Evolutionary conservation across 2,113 vertebrate genomes (phyloP).

Genomic region (Rhinopomastus cyanomelas): DNA sequence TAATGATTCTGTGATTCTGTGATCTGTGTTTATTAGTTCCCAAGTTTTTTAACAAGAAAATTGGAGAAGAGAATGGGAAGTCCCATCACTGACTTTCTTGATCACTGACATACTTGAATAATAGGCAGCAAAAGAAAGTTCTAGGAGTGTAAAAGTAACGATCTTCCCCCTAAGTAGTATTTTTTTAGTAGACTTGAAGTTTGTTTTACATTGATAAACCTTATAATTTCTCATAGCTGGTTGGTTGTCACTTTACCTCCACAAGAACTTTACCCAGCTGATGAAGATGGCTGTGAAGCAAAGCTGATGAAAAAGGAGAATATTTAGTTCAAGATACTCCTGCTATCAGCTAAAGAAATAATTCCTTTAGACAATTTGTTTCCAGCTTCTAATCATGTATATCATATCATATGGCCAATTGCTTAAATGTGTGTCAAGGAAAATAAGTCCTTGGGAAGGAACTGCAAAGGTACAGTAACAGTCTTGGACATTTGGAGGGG

Average conservation of each 20-base stretch:
- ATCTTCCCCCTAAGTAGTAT: not conserved
- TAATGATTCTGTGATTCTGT: too few species aligned
- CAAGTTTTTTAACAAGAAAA: not conserved
- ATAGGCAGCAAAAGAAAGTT: not conserved
- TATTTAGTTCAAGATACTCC: not conserved
- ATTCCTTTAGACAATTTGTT: not conserved
- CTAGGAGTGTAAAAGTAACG: not conserved
- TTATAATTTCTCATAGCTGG: not conserved
- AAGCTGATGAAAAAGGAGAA: not conserved
- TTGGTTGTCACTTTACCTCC: not conserved
- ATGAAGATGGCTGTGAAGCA: not conserved
- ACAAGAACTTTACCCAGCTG: not conserved
- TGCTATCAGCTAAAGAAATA: not conserved
- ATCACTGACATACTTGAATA: not conserved
- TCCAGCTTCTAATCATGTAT: not conserved
- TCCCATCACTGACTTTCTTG: not conserved
- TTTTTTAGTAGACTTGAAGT: not conserved
- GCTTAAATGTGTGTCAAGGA: not conserved
- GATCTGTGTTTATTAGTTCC: not conserved
- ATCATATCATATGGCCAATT: not conserved
- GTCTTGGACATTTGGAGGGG: not conserved
- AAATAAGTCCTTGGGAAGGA: not conserved
- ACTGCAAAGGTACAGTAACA: not conserved
- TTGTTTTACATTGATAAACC: not conserved
- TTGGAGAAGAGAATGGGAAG: not conserved